Base-by-base conservation (phyloP, 2,888 invertebrate genomes). In the Macaria notata region DNA sequence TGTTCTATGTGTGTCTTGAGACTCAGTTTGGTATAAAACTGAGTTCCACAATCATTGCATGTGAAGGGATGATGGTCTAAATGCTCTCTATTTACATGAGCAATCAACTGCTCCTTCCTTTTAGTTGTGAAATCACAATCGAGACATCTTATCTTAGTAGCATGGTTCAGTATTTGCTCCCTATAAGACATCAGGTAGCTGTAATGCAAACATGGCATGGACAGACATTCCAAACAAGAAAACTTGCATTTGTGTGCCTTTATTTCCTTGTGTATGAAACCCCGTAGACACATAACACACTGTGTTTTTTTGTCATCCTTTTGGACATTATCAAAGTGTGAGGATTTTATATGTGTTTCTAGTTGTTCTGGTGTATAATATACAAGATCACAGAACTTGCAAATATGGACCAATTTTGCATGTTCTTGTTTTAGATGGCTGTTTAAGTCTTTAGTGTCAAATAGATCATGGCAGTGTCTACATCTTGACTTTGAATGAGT, bases 51-150 rank as follows among this genome's bases (percentile, higher is more conserved):
- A 45, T 76, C 71, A 0, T 71, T 70, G 53, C 84, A 84, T 3
- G 76, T 75, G 49, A 79, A 83, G 0, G 84, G 83, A 54, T 80
- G 80, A 54, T 81, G 74, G 9, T 82, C 72, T 43, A 84, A 74
- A 69, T 84, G 84, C 54, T 80, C 81, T 19, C 82, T 66, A 46
- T 84, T 84, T 0, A 72, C 77, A 59, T 84, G 84, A 0, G 73
- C 70, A 0, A 84, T 73, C 4, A 84, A 61, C 44, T 78, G 74
- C 47, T 80, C 78, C 44, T 81, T 83, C 29, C 78, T 71, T 7
- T 74, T 71, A 9, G 79, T 81, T 0, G 72, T 70, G 59, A 79
- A 84, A 50, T 83, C 79, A 54, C 84, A 84, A 62, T 82, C 81
- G 3, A 75, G 52, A 51, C 84, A 84, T 57, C 71, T 71, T 3